phyloP scores from a whole-genome alignment of 2,113 vertebrate species.

The Campylomormyrus numenius region DNA sequence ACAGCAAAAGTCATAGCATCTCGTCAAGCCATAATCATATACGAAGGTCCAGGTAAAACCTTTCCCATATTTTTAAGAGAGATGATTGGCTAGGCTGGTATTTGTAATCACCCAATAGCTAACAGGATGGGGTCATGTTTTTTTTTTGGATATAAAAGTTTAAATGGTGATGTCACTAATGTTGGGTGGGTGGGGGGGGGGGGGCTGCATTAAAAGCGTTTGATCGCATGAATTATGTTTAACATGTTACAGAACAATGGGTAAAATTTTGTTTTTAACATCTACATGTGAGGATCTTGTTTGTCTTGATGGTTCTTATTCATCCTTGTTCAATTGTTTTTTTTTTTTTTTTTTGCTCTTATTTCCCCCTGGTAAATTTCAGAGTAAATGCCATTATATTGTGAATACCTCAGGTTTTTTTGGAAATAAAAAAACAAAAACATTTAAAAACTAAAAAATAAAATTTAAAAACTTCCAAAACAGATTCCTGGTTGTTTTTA shows the following conservation, averaged over 20 bases:
- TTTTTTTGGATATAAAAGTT: slow-evolving; percentile 14
- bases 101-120: slow-evolving; percentile 26
- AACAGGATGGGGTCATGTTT: slow-evolving; percentile 20
- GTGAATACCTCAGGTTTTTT: slow-evolving; percentile 78
- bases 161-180: slow-evolving; percentile 17
- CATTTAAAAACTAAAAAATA: slow-evolving; percentile 58
- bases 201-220: slow-evolving; percentile 13
- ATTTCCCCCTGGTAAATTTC: slow-evolving; percentile 43
- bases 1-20: neutral
- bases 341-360: slow-evolving; percentile 4
- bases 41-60: slow-evolving; percentile 23
- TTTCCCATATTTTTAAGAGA: slow-evolving; percentile 25
- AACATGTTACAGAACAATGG: slow-evolving; percentile 27
- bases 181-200: neutral
- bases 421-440: slow-evolving; percentile 59
- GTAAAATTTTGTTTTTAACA: slow-evolving; percentile 24
- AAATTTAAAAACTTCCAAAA: slow-evolving; percentile 56
- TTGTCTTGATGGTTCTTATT: slow-evolving; percentile 36
- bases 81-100: slow-evolving; percentile 38
- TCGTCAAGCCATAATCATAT: neutral
- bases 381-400: slow-evolving; percentile 73
- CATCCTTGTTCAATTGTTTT: slow-evolving; percentile 33
- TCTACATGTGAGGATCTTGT: slow-evolving; percentile 33
- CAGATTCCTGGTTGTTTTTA: neutral
- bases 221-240: slow-evolving; percentile 41